These are phyloP conservation scores for Iguana delicatissima DNA, from an alignment of 2,797 vertebrate genomes.

Conservation along the genomic window DNA sequence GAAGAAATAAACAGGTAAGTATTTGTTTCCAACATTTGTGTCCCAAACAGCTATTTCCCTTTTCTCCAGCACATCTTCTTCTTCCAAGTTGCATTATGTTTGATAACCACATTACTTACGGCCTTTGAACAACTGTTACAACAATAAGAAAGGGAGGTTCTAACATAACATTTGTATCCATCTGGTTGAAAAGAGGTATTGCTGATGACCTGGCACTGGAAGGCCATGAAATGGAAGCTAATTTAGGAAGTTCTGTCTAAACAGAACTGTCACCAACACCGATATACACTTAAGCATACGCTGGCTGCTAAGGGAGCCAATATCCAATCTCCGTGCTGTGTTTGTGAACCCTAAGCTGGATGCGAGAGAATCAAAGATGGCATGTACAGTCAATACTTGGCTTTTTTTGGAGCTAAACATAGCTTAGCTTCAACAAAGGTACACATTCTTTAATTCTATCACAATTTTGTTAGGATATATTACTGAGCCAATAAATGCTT, in stretches of 20 bases:
- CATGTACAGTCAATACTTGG: neutral
- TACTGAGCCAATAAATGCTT: neutral
- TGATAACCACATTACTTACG: neutral
- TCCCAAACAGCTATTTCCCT: neutral
- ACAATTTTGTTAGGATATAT: neutral
- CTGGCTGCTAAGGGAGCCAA: neutral
- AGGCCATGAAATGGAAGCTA: neutral
- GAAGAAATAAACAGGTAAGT: slow-evolving; percentile 4
- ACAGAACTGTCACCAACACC: too few relatives aligned
- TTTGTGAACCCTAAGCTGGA: neutral
- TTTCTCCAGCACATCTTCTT: too few relatives aligned
- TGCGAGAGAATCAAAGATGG: neutral
- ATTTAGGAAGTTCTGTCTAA: neutral
- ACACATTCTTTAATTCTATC: neutral
- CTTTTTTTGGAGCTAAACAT: neutral
- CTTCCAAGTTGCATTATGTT: neutral
- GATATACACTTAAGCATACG: neutral
- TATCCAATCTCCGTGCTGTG: neutral
- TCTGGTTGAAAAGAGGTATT: neutral
- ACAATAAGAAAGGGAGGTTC: neutral
- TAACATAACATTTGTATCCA: neutral
- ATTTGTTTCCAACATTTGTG: neutral
- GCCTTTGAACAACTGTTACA: neutral
- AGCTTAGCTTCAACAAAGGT: neutral
- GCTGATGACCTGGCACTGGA: neutral